Evolutionary conservation across 37 sponge, comb jelly and placozoan genomes (phyloP).

Genomic region (Cliona cf. orientalis): DNA sequence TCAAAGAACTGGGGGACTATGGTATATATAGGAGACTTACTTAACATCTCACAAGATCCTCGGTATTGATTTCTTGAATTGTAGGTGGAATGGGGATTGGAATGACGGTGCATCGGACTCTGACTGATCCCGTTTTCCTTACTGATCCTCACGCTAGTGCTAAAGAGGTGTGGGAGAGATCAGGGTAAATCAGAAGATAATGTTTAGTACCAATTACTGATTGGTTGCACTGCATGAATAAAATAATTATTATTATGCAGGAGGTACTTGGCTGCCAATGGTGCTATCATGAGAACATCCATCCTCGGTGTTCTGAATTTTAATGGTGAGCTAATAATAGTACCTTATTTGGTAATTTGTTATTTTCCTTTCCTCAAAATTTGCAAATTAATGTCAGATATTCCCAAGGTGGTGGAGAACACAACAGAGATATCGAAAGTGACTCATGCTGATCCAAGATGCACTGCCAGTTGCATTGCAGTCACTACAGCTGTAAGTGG

Average conservation of each 20-base stretch:
- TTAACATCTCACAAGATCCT: too few relatives aligned
- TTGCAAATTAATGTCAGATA: too few relatives aligned
- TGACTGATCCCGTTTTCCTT: conserved; percentile 50
- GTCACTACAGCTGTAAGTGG: conserved; percentile 90
- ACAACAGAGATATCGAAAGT: conserved; percentile 59
- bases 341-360: too few relatives aligned
- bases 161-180: conserved; percentile 77
- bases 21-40: too few relatives aligned
- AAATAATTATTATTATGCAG: conserved; percentile 21
- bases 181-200: too few relatives aligned
- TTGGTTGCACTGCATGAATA: neutral
- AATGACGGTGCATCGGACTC: conserved; percentile 48
- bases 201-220: too few relatives aligned
- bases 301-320: conserved; percentile 79
- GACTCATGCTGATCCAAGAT: conserved; percentile 94
- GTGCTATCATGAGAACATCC: conserved; percentile 89
- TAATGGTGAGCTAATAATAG: conserved; percentile 71
- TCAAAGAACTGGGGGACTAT: conserved; percentile 80
- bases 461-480: conserved; percentile 86
- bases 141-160: conserved; percentile 81
- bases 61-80: neutral
- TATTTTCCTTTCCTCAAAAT: too few relatives aligned
- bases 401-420: conserved; percentile 73
- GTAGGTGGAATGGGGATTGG: conserved; percentile 95
- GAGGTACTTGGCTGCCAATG: conserved; percentile 89